A percentile compares a stretch with the other conserved stretches of the same genome.
Evolutionary conservation across 23 tunicate genomes (phyloP).

Genomic region (Halocynthia aurantium): DNA sequence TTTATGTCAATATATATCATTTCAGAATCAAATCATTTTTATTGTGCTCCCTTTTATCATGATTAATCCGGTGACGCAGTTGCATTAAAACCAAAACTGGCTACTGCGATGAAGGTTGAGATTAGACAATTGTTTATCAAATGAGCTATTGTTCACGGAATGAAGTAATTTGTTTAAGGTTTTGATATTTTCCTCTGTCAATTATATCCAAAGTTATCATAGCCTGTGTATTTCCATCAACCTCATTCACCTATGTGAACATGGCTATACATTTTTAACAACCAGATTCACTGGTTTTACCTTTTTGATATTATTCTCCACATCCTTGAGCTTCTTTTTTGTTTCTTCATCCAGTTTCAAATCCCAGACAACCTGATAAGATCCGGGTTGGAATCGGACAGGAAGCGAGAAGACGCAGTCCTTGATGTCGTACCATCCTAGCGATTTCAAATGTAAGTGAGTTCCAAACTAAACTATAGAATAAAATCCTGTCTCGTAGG

Average conservation of each 20-base stretch:
- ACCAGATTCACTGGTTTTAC: neutral
- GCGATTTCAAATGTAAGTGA: neutral
- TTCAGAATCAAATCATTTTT: too few species aligned
- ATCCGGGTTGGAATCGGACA: slow-evolving; percentile 48
- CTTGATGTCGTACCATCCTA: slow-evolving; percentile 14
- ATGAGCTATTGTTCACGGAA: too few species aligned
- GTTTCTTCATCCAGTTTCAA: slow-evolving; percentile 26
- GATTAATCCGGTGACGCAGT: too few species aligned
- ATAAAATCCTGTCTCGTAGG: too few species aligned
- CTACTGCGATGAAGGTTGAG: too few species aligned
- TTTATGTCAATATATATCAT: neutral
- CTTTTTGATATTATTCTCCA: slow-evolving; percentile 47
- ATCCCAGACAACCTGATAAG: slow-evolving; percentile 65
- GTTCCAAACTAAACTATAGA: too few species aligned
- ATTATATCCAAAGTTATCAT: too few species aligned
- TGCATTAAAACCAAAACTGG: too few species aligned
- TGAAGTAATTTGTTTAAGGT: too few species aligned
- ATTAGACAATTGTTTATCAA: neutral
- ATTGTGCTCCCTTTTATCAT: too few species aligned
- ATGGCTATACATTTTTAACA: neutral
- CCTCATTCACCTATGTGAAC: neutral
- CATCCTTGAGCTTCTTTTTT: slow-evolving; percentile 28
- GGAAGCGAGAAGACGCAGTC: slow-evolving; percentile 77
- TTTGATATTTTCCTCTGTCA: too few species aligned
- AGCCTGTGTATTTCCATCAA: neutral